Evolutionary conservation across 2,113 vertebrate genomes (phyloP).

Genomic region (Gallinago media): DNA sequence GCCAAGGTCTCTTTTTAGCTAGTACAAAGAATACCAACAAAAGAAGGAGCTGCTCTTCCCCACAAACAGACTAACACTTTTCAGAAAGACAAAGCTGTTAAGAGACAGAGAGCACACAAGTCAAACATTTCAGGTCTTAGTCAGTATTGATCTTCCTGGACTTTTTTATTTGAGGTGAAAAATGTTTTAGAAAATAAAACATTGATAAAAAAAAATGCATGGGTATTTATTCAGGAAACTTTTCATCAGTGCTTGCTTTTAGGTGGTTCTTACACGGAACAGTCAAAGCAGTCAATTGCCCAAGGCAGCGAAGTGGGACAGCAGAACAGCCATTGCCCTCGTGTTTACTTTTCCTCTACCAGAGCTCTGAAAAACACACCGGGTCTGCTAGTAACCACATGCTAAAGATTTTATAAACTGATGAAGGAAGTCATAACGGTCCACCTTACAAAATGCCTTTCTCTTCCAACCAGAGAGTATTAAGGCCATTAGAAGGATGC

Average conservation of each 20-base stretch:
- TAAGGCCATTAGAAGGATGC: neutral
- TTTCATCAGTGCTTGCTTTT: neutral
- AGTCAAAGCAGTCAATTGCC: neutral
- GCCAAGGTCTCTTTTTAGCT: neutral
- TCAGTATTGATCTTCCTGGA: neutral
- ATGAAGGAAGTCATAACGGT: neutral
- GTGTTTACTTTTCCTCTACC: neutral
- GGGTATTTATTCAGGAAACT: neutral
- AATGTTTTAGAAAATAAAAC: neutral
- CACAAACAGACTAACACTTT: neutral
- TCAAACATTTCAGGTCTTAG: neutral
- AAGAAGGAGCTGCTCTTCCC: neutral
- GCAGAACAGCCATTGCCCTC: neutral
- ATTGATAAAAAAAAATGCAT: neutral
- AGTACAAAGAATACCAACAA: neutral
- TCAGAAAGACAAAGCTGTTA: neutral
- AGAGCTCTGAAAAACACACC: neutral
- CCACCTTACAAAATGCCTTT: neutral
- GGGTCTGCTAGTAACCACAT: fast-evolving
- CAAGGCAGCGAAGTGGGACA: neutral
- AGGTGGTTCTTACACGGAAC: neutral
- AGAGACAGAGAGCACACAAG: neutral
- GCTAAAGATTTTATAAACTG: neutral
- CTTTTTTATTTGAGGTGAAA: neutral
- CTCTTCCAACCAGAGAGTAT: neutral